Evolutionary conservation across 2,113 vertebrate species (phyloP), one percentile per base, ranked within the genome.

Genomic region (Centropus unirufus): DNA sequence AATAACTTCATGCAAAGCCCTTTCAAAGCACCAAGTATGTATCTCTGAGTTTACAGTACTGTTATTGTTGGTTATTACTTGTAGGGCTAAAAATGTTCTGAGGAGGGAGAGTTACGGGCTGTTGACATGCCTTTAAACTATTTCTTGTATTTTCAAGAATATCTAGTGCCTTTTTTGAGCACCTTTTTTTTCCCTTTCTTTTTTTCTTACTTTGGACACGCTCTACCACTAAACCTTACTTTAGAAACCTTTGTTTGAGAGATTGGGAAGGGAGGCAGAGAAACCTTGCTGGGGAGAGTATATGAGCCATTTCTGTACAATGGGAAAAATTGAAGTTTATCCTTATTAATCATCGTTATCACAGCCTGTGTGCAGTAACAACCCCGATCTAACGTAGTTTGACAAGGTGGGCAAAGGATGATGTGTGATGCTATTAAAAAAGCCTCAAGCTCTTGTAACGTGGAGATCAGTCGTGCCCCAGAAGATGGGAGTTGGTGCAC

Each of bases 21-120:
- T 95, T 93, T 85, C 82, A 91, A 87, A 91, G 74, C 40, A 92
- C 27, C 36, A 74, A 94, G 73, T 90, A 89, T 78, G 78, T 91
- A 76, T 94, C 44, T 64, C 36, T 51, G 49, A 82, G 62, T 79
- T 93, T 95, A 89, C 80, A 89, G 57, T 90, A 73, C 59, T 0
- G 0, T 86, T 93, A 83, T 74, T 88, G 75, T 81, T 0, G 0
- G 44, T 77, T 90, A 52, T 54, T 84, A 52, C 70, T 91, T 82
- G 73, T 64, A 46, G 13, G 83, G 57, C 75, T 84, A 93, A 93
- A 76, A 91, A 92, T 79, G 24, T 78, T 84, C 73, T 54, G 54
- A 87, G 39, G 29, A 84, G 40, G 32, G 67, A 81, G 66, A 92
- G 62, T 89, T 93, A 68, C 32, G 85, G n/a, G 36, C 74, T 92